phyloP scores from a whole-genome alignment of 2,113 vertebrate species.

The Lampris megalopsis region DNA sequence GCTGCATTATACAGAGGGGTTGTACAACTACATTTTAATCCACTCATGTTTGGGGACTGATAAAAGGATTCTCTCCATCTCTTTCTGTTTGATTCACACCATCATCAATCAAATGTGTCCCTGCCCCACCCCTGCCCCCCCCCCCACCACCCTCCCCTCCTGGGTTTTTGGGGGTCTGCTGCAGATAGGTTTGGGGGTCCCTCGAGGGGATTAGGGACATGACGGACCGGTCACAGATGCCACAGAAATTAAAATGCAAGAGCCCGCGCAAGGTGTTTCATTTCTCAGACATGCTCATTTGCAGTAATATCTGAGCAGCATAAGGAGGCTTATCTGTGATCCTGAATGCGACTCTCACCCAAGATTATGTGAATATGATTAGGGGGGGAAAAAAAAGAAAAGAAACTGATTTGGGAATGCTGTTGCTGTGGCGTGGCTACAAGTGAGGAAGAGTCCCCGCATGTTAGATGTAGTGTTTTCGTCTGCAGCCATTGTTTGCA shows the following conservation, averaged over 20 bases:
- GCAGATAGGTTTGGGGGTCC: conserved; percentile 75
- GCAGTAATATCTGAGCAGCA: conserved; percentile 68
- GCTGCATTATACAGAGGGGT: conserved; percentile 81
- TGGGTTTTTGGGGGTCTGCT: conserved; percentile 73
- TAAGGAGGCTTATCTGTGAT: conserved; percentile 76
- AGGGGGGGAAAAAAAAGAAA: conserved; percentile 15
- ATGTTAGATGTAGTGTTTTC: conserved; percentile 63
- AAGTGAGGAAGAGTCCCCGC: conserved; percentile 73
- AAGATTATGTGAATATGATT: conserved; percentile 76
- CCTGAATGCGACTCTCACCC: conserved; percentile 55
- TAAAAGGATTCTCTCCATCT: conserved; percentile 87
- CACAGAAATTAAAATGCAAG: conserved; percentile 83
- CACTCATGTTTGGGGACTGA: conserved; percentile 83
- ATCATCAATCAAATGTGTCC: conserved; percentile 85
- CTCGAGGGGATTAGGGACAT: conserved; percentile 77
- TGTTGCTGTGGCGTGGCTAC: conserved; percentile 57
- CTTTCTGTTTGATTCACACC: conserved; percentile 84
- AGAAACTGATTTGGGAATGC: conserved; percentile 35
- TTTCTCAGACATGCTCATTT: conserved; percentile 80
- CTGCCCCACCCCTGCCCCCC: conserved; percentile 22
- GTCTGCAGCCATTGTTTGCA: conserved; percentile 78
- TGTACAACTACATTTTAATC: conserved; percentile 87
- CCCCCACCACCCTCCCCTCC: conserved; percentile 44
- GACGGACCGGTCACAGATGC: conserved; percentile 84
- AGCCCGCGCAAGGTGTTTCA: conserved; percentile 77